These are phyloP conservation scores for Euzophera pinguis DNA, from an alignment of 2,888 invertebrate genomes.

Conservation along the genomic window DNA sequence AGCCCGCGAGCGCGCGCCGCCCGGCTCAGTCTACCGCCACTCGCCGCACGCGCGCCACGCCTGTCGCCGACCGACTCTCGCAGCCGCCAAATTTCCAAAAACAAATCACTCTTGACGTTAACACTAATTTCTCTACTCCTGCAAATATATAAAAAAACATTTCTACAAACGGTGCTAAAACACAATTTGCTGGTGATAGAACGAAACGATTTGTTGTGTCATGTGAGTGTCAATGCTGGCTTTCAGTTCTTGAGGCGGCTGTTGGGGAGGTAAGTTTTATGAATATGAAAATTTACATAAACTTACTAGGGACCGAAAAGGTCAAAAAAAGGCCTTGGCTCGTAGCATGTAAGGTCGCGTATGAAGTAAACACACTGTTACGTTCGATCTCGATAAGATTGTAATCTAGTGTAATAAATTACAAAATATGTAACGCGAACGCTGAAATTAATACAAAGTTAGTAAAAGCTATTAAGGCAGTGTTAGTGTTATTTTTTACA, in stretches of 20 bases:
- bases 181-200: slow-evolving; percentile 23
- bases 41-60: slow-evolving; percentile 45
- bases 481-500: slow-evolving; percentile 1
- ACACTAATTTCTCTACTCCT: slow-evolving; percentile 10
- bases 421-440: slow-evolving; percentile 12
- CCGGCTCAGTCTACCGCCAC: slow-evolving; percentile 54
- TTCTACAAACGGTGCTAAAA: slow-evolving; percentile 1
- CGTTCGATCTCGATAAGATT: slow-evolving; percentile 37
- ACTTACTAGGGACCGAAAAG: slow-evolving; percentile 24
- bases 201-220: slow-evolving; percentile 43
- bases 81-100: slow-evolving; percentile 54
- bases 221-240: slow-evolving; percentile 48
- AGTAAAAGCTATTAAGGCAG: neutral
- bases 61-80: slow-evolving; percentile 43
- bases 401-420: slow-evolving; percentile 25
- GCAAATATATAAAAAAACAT: neutral
- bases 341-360: slow-evolving; percentile 28
- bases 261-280: slow-evolving; percentile 56
- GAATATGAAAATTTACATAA: slow-evolving; percentile 16
- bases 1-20: slow-evolving; percentile 55
- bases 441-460: slow-evolving; percentile 3
- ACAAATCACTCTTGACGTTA: slow-evolving; percentile 33
- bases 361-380: slow-evolving; percentile 37
- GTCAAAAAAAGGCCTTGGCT: slow-evolving; percentile 33
- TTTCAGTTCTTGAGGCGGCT: slow-evolving; percentile 56